Base-by-base conservation (phyloP, 1,140 invertebrate genomes). In the Orius insidiosus region DNA sequence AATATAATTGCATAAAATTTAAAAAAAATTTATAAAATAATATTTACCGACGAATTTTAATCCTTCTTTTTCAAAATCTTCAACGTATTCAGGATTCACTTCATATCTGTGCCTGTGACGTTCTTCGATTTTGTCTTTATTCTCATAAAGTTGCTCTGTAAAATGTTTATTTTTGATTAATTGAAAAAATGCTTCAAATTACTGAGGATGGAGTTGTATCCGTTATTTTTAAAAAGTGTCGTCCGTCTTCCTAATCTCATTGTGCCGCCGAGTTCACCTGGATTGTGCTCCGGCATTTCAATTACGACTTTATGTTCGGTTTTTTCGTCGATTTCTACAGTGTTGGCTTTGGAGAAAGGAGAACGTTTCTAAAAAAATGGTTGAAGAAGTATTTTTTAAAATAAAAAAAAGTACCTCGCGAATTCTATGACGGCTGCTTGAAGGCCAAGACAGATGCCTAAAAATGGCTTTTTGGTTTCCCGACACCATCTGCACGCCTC, bases 231-330 rank as follows among this genome's bases (percentile, higher is more conserved):
- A 55, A 99, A 92, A 32, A 80, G 63, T 1, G 95, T 98, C 36
- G 72, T 76, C 53, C 92, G 74, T 59, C 84, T 87, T 8, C 96
- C 96, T 7, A 99, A 67, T 48, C 96, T 70, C 96, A 99, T 99
- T 0, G 96, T 98, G 15, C 93, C 96, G 4, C 96, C 96, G 70
- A 96, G 80, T 51, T 84, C 70, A 1, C 86, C 89, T 4, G 75
- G 73, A 63, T 92, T 87, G 62, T 98, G 89, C 68, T 99, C 96
- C 0, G 93, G 92, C 96, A 99, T 99, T 53, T 98, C 93, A 48
- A 98, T 92, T 1, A 99, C 83, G 19, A 97, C 65, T 15, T 85
- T 80, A 59, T 85, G 59, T 15, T 65, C 63, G 13, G 84, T 78
- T 3, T 79, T 61, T 0, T 75, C 69, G 55, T 85, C 69, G 18